Evolutionary conservation across 1,140 invertebrate species (phyloP).

Genomic region (Drosophila seguyi): DNA sequence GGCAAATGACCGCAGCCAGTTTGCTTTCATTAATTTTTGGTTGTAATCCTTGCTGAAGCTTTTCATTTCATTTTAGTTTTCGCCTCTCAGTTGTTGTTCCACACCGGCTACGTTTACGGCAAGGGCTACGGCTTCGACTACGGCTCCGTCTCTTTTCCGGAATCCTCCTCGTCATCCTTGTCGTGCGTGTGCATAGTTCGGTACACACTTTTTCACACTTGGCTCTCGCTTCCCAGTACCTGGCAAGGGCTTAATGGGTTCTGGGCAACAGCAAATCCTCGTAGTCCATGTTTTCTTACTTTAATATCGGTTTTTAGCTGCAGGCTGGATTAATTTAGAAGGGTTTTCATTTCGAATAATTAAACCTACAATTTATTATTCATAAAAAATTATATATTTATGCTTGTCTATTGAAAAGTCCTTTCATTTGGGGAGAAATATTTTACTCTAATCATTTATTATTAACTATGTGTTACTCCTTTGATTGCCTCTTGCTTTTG

Average conservation of each 20-base stretch:
- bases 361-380: background rate
- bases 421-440: too few species aligned
- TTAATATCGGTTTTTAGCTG: background rate
- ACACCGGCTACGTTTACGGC: conserved; percentile 14
- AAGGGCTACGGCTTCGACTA: conserved; percentile 2
- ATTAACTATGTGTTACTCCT: background rate
- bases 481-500: background rate
- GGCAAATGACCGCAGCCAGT: conserved; percentile 83
- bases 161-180: conserved; percentile 24
- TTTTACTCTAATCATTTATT: background rate
- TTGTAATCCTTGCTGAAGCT: conserved; percentile 84
- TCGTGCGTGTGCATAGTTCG: conserved; percentile 73
- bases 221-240: conserved; percentile 20
- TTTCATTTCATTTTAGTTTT: conserved; percentile 82
- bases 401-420: too few species aligned
- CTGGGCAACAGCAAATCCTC: background rate
- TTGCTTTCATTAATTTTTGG: conserved; percentile 85
- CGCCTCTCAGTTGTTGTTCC: conserved; percentile 42
- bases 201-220: conserved; percentile 77
- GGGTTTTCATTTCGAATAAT: background rate
- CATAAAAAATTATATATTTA: background rate
- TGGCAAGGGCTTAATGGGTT: conserved; percentile 17
- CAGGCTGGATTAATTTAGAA: background rate
- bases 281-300: background rate
- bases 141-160: conserved; percentile 12